Base-by-base conservation (phyloP, 2,797 vertebrate genomes). In the Acestrorhynchus altus region DNA sequence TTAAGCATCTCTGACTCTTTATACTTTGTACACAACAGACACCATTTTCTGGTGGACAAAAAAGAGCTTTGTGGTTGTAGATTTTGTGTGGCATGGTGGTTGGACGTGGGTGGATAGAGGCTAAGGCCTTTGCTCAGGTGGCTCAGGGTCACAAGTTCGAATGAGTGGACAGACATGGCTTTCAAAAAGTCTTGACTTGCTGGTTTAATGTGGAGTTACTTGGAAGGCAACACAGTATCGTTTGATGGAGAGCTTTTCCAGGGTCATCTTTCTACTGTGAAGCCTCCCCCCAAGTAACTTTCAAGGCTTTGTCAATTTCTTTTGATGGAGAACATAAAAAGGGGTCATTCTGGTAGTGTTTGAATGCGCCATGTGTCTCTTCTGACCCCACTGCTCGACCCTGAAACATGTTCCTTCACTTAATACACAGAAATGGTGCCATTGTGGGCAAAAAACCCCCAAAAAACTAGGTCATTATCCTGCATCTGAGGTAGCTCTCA, bases 391-490 rank as follows among this genome's bases (percentile, higher is more conserved):
- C 18, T 28, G 28, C 28, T 60, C 35, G 57, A 56, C 52, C 52
- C 52, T 3, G 0, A 5, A 16, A 11, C 8, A 8, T 7, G 26
- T 2, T 26, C 31, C 26, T 8, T 8, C 4, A 12, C 57, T n/a
- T 6, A 16, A 22, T n/a, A n/a, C n/a, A n/a, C 26, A 22, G 20
- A 40, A 39, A 22, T 67, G 73, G 56, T 65, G 69, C n/a, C 28
- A 39, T 65, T 76, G 59, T 56, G 4, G 46, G 15, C 11, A 49
- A 49, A 49, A 63, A 54, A 82, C n/a, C n/a, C n/a, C n/a, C n/a
- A 40, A 85, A 90, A 86, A 93, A 90, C 88, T 94, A 92, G 93
- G 93, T 94, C 93, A 94, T 69, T 89, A 83, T 87, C 85, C 87
- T 84, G 86, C 85, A 80, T 87, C 89, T 86, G 78, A 85, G 81